Conservation (phyloP, 2,797 vertebrate genomes). For the Loriculus beryllinus region DNA sequence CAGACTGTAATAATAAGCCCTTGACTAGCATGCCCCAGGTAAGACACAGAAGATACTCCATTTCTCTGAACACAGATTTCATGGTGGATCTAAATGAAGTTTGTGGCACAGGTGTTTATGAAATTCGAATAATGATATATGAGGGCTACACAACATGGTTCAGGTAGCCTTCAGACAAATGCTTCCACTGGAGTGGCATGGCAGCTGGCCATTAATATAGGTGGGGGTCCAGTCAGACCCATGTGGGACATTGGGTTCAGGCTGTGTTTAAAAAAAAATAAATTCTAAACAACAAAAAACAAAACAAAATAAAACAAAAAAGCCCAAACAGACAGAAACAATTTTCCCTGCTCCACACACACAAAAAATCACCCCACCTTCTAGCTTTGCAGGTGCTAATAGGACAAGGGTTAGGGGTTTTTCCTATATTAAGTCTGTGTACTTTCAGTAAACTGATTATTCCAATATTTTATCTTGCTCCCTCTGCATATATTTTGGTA, state of each 20-base stretch:
- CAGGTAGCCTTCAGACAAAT: background rate
- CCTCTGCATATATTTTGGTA: background rate
- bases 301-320: too few relatives aligned
- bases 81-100: background rate
- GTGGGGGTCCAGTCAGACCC: background rate
- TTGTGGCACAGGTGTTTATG: background rate
- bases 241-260: background rate
- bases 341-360: background rate
- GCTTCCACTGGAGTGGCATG: background rate
- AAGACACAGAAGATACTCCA: background rate
- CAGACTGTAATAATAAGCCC: background rate
- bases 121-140: background rate
- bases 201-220: background rate
- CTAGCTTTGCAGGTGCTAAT: background rate
- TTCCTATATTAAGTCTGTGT: fast-evolving
- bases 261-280: background rate
- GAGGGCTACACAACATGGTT: background rate
- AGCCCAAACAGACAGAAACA: background rate
- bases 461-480: background rate
- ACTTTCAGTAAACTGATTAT: background rate
- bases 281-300: too few relatives aligned
- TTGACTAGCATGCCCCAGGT: background rate
- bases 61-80: background rate
- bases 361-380: background rate
- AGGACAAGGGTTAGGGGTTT: fast-evolving